A percentile compares a stretch with the other conserved stretches of the same genome.
These are phyloP conservation scores for Willisornis vidua DNA, from an alignment of 2,113 vertebrate species.

Conservation along the genomic window DNA sequence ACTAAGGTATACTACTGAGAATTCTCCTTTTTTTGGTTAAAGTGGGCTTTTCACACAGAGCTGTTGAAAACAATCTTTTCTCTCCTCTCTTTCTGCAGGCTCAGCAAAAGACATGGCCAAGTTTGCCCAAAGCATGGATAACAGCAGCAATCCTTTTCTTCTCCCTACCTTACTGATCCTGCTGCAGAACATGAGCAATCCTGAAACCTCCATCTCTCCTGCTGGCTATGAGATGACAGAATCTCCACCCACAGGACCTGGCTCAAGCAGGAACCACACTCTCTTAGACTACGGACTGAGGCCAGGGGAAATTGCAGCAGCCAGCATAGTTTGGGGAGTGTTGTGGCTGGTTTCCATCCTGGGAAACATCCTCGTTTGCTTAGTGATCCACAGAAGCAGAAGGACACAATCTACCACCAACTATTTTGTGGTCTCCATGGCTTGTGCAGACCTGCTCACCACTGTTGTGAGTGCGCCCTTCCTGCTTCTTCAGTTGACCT, in stretches of 20 bases:
- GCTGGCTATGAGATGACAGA: neutral
- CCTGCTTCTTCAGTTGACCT: constrained; percentile 81
- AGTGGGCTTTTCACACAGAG: neutral
- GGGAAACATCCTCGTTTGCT: constrained; percentile 89
- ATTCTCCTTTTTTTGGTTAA: neutral
- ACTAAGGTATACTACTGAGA: neutral
- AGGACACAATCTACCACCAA: constrained; percentile 93
- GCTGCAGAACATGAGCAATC: constrained; percentile 76
- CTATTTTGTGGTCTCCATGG: constrained; percentile 94
- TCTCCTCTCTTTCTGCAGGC: constrained; percentile 55
- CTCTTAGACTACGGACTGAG: constrained; percentile 49
- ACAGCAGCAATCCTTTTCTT: constrained; percentile 59
- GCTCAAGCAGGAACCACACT: constrained; percentile 67
- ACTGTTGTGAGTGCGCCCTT: constrained; percentile 82
- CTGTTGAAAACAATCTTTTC: neutral
- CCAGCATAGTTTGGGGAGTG: constrained; percentile 77
- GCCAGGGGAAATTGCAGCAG: constrained; percentile 75
- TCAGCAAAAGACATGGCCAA: constrained; percentile 42
- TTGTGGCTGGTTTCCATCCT: constrained; percentile 87
- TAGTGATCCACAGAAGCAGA: constrained; percentile 92
- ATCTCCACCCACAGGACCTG: neutral
- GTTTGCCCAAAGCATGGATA: constrained; percentile 72
- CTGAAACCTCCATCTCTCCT: constrained; percentile 34
- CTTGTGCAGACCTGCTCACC: constrained; percentile 87
- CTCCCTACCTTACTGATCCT: constrained; percentile 61